These are phyloP conservation scores for Oscheius sp. DNA, from an alignment of 2,888 invertebrate genomes.

Conservation along the genomic window DNA sequence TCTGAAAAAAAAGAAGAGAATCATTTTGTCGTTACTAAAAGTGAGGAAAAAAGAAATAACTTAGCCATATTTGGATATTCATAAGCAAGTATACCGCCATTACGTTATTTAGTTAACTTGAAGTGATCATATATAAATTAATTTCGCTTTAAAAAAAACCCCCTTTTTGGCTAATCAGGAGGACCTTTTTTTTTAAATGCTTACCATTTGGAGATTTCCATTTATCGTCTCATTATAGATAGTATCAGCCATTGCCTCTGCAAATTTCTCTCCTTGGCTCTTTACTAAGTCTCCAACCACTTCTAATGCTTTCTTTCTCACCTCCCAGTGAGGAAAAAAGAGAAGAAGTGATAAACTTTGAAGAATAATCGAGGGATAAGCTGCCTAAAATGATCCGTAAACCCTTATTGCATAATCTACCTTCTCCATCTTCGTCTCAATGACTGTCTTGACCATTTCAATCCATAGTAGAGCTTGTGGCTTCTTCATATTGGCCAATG, in stretches of 20 bases:
- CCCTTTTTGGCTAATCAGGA: not conserved
- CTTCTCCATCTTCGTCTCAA: constrained; percentile 27
- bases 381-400: not conserved
- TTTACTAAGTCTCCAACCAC: constrained; percentile 34
- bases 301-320: constrained; percentile 37
- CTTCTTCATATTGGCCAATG: constrained; percentile 33
- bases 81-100: no score
- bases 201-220: constrained; percentile 36
- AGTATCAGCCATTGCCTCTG: constrained; percentile 42
- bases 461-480: constrained; percentile 46
- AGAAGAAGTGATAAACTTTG: constrained; percentile 39
- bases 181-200: constrained; percentile 1
- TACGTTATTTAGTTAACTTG: no score
- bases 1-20: no score
- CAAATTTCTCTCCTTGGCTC: constrained; percentile 37
- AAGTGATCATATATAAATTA: no score
- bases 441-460: constrained; percentile 37
- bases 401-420: not conserved
- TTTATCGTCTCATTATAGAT: constrained; percentile 43
- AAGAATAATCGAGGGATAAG: constrained; percentile 1
- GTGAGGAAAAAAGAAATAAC: not conserved
- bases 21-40: no score
- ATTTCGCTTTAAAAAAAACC: no score
- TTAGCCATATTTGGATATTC: not conserved
- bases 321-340: constrained; percentile 51